Evolutionary conservation across 2,797 vertebrate species (phyloP), one percentile per base, ranked within the genome.

Genomic region (Schizopygopsis malacanthus): DNA sequence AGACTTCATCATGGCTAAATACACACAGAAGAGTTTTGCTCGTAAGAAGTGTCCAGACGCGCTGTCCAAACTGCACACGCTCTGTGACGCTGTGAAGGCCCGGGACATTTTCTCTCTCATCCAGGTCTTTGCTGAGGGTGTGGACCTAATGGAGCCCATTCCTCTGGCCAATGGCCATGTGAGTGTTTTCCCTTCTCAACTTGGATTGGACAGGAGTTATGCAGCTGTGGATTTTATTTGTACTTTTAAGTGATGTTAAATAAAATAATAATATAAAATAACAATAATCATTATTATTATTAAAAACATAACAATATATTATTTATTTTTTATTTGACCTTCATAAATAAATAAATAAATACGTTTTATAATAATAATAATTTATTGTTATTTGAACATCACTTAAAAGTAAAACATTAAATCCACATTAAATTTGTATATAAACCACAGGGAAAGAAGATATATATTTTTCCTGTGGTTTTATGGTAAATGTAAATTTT

Each of bases 1-100:
- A 94, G 98, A 99, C 95, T 99, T 99, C 93, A 99, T 99, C 91
- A 96, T 95, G 3, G 97, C 98, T 91, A 99, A 99, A 92, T 99
- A 99, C 94, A 98, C 97, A 2, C 98, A 99, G 92, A 97, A 96
- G 87, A 96, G 95, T 59, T 99, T 97, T 0, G 96, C 98, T 22
- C 93, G 95, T 87, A 98, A 95, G 86, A 98, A 96, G 86, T 96
- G 96, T 50, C 82, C 90, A 0, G 98, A 98, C 12, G 91, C 89
- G 0, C 52, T 92, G 0, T 95, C 96, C 1, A 97, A 96, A 88
- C 96, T 99, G 37, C 97, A 97, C 79, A 96, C 96, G 69, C 94
- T 99, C 76, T 98, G 97, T 52, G 98, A 99, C 20, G 97, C 98
- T 0, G 98, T 99, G 84, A 99, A 98, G 91, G 94, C 97, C 16